A percentile compares a stretch with the other conserved stretches of the same genome.
Evolutionary conservation across 1,140 invertebrate genomes (phyloP).

Genomic region (Muscidifurax raptorellus): DNA sequence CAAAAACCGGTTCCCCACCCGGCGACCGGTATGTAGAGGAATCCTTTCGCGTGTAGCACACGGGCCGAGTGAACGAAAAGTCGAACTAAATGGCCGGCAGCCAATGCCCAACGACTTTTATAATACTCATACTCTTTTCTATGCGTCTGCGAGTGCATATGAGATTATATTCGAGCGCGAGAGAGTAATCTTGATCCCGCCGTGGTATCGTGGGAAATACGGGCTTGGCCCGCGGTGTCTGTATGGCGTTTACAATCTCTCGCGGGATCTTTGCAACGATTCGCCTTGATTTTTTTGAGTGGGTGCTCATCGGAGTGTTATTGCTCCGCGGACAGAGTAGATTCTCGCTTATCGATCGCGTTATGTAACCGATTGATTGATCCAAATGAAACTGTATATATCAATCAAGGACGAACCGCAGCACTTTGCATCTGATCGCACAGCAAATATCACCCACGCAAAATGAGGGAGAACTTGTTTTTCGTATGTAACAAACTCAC

Average conservation of each 20-base stretch:
- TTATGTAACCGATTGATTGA: not conserved
- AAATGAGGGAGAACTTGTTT: not conserved
- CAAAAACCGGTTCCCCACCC: slow-evolving; percentile 37
- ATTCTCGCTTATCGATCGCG: no score
- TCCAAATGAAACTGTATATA: not conserved
- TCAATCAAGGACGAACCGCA: not conserved
- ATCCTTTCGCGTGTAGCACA: not conserved
- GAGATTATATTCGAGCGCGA: not conserved
- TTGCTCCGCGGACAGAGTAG: not conserved
- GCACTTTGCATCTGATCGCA: not conserved
- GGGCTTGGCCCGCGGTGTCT: no score
- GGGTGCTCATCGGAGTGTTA: not conserved
- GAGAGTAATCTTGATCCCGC: not conserved
- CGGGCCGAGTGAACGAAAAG: not conserved
- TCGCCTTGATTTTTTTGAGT: not conserved
- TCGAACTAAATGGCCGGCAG: not conserved
- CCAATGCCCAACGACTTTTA: slow-evolving; percentile 15
- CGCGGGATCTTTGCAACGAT: not conserved
- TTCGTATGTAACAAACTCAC: slow-evolving; percentile 1
- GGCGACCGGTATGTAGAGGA: slow-evolving; percentile 2
- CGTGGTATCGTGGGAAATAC: not conserved
- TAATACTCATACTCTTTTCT: slow-evolving; percentile 26
- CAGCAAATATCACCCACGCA: not conserved
- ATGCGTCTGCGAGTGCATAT: not conserved
- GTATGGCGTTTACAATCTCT: no score